These are phyloP conservation scores for Amphiprion percula DNA, from an alignment of 2,113 vertebrate species.

Conservation along the genomic window DNA sequence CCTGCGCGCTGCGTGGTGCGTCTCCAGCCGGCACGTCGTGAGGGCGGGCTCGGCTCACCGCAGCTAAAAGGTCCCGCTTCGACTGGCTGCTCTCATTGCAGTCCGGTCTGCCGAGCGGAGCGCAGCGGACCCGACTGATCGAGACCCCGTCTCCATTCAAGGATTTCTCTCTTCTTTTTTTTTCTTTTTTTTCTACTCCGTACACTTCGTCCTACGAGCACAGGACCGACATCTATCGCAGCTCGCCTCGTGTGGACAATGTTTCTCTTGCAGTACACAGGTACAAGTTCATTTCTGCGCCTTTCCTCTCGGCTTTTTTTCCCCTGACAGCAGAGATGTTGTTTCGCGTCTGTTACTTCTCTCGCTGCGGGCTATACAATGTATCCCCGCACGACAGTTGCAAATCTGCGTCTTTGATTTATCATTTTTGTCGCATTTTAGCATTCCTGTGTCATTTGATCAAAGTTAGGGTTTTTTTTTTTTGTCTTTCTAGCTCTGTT, in stretches of 20 bases:
- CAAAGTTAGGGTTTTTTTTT: conserved; percentile 12
- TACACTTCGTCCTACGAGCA: conserved; percentile 54
- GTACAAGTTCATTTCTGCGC: conserved; percentile 68
- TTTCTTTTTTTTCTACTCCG: conserved; percentile 8
- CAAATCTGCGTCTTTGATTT: neutral
- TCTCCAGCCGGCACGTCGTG: conserved; percentile 59
- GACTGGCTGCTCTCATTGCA: conserved; percentile 77
- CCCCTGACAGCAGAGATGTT: neutral
- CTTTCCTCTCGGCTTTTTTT: neutral
- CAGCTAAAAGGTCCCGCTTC: conserved; percentile 80
- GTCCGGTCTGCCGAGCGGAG: conserved; percentile 79
- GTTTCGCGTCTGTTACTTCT: neutral
- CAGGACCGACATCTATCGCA: conserved; percentile 56
- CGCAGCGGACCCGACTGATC: conserved; percentile 51
- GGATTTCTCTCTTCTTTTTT: conserved; percentile 60
- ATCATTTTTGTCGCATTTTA: neutral
- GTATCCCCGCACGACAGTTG: neutral
- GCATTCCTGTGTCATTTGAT: neutral
- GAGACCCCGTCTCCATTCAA: conserved; percentile 60
- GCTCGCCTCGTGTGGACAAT: conserved; percentile 78
- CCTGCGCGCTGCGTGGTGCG: neutral
- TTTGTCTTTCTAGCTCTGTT: neutral
- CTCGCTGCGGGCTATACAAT: conserved; percentile 23
- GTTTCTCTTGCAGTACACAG: conserved; percentile 89
- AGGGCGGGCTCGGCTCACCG: conserved; percentile 69